Evolutionary conservation across 2,888 invertebrate species (phyloP).

Genomic region (Pachliopta kotzebuea): DNA sequence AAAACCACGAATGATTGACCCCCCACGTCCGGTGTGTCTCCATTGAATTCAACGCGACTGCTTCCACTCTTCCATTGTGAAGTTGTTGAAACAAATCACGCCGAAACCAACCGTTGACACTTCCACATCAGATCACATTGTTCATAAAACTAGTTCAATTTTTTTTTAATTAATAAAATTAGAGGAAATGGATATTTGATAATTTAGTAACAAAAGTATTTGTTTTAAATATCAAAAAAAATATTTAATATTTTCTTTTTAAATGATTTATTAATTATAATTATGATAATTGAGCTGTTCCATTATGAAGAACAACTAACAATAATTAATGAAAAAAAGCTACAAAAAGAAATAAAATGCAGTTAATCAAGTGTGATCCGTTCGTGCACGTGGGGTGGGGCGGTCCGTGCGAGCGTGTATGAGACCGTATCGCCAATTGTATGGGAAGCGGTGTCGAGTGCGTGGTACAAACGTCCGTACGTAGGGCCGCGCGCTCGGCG

Average conservation of each 20-base stretch:
- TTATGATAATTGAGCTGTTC: too few species aligned
- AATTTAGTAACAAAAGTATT: too few species aligned
- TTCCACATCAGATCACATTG: slow-evolving; percentile 2
- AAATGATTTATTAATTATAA: too few species aligned
- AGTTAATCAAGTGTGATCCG: background rate
- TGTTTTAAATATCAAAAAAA: too few species aligned
- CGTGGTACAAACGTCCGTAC: slow-evolving; percentile 80
- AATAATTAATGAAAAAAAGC: background rate
- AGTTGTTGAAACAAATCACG: slow-evolving; percentile 2
- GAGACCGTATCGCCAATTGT: slow-evolving; percentile 62
- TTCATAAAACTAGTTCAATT: background rate
- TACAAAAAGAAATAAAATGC: background rate
- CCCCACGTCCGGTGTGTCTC: slow-evolving; percentile 35
- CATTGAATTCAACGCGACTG: background rate
- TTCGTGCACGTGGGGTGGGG: slow-evolving; percentile 21
- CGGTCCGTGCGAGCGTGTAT: slow-evolving; percentile 44
- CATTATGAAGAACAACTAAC: background rate
- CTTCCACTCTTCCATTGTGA: background rate
- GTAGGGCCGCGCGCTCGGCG: slow-evolving; percentile 75
- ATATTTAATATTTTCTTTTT: too few species aligned
- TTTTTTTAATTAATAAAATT: background rate
- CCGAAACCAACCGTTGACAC: background rate
- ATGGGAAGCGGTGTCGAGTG: slow-evolving; percentile 77
- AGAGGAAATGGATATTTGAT: too few species aligned
- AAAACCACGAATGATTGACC: slow-evolving; percentile 75